These are phyloP conservation scores for Nineta flava DNA, from an alignment of 2,888 invertebrate genomes.

Conservation along the genomic window DNA sequence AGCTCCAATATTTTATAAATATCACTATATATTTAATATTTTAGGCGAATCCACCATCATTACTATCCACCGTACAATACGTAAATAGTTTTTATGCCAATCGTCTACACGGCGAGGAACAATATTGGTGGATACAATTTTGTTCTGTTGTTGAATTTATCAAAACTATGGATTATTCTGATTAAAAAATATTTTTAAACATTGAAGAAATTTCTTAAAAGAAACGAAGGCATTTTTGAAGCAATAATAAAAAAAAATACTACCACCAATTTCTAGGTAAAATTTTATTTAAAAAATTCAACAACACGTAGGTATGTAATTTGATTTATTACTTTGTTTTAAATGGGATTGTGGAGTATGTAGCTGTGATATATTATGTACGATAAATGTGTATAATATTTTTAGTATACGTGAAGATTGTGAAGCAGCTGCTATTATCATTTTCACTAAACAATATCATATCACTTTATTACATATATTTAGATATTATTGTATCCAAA, in stretches of 20 bases:
- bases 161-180: conserved; percentile 84
- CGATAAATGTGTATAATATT: too few species aligned
- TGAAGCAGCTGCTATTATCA: too few species aligned
- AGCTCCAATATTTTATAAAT: neutral
- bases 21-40: neutral
- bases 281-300: neutral
- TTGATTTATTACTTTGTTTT: too few species aligned
- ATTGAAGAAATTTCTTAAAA: neutral
- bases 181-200: conserved; percentile 16
- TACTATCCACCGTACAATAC: conserved; percentile 91
- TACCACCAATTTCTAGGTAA: neutral
- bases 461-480: too few species aligned
- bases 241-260: neutral
- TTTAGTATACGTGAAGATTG: too few species aligned
- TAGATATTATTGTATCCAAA: too few species aligned
- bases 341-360: too few species aligned
- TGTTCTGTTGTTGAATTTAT: conserved; percentile 93
- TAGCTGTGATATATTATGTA: too few species aligned
- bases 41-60: conserved; percentile 86
- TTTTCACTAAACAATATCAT: too few species aligned
- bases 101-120: conserved; percentile 73
- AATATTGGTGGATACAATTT: conserved; percentile 99
- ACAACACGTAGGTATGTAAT: neutral
- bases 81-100: conserved; percentile 83
- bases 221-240: neutral